Percentiles rank a stretch among this genome's conserved stretches.
These are phyloP conservation scores for Apteryx owenii DNA, from an alignment of 2,113 vertebrate genomes.

Conservation along the genomic window DNA sequence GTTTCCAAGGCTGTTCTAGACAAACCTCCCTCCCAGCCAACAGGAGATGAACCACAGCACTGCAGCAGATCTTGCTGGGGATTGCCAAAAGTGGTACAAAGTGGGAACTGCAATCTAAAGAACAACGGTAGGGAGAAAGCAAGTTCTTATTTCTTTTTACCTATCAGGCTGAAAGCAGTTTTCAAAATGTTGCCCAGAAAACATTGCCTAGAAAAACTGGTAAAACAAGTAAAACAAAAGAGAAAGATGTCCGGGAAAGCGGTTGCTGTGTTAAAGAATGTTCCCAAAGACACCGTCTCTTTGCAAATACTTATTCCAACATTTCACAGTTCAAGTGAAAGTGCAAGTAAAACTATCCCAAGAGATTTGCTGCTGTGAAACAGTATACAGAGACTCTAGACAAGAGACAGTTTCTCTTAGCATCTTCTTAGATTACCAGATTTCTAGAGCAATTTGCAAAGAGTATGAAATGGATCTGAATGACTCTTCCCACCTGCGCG, in stretches of 20 bases:
- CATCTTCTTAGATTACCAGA: background rate
- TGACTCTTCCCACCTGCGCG: background rate
- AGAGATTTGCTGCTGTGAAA: background rate
- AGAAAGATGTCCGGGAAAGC: background rate
- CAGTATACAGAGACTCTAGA: background rate
- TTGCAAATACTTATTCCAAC: background rate
- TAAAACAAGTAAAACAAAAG: background rate
- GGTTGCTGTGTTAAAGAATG: background rate
- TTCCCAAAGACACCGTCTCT: background rate
- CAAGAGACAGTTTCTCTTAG: background rate
- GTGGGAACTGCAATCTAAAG: background rate
- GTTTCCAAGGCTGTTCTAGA: background rate
- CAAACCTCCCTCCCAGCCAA: background rate
- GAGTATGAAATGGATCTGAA: background rate
- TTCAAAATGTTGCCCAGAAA: background rate
- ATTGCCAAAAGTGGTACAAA: rapidly evolving
- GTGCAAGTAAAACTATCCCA: background rate
- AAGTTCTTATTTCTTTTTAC: background rate
- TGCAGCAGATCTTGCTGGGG: background rate
- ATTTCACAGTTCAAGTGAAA: conserved; percentile 1
- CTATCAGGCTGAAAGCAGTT: background rate
- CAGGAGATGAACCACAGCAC: background rate
- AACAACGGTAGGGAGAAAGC: background rate
- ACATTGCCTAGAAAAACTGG: background rate
- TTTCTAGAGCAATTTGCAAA: background rate